Evolutionary conservation across 2,113 vertebrate genomes (phyloP).

Genomic region (Amphiprion percula): DNA sequence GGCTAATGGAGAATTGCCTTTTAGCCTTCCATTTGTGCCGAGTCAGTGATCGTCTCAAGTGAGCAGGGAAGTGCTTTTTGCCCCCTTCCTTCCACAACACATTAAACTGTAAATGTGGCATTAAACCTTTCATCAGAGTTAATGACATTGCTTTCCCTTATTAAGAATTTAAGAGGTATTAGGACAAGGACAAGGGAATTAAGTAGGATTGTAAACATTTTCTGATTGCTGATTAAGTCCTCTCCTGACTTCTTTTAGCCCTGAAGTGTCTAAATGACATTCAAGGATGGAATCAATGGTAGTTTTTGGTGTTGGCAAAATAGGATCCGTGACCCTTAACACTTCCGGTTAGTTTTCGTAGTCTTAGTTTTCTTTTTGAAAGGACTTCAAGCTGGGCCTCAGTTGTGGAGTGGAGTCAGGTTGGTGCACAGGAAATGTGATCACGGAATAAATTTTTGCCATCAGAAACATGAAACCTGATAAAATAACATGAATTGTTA

Average conservation of each 20-base stretch:
- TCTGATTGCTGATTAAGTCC: constrained; percentile 36
- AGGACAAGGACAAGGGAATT: constrained; percentile 52
- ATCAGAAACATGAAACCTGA: background rate
- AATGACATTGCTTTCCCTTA: constrained; percentile 58
- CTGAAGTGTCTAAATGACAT: constrained; percentile 23
- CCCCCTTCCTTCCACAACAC: constrained; percentile 54
- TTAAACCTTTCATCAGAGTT: constrained; percentile 70
- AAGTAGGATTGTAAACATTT: constrained; percentile 44
- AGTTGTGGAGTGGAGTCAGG: rapidly evolving
- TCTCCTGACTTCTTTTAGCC: constrained; percentile 11
- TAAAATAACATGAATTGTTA: background rate
- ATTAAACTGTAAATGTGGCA: constrained; percentile 70
- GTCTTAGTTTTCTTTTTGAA: background rate
- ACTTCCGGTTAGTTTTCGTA: background rate
- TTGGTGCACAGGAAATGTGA: too few relatives aligned
- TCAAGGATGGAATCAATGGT: background rate
- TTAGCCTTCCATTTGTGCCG: constrained; percentile 46
- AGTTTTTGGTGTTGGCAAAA: too few relatives aligned
- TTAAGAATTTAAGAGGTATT: constrained; percentile 59
- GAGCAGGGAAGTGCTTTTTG: constrained; percentile 46
- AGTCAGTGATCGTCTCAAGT: constrained; percentile 51
- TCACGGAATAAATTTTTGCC: too few relatives aligned
- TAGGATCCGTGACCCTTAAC: too few relatives aligned
- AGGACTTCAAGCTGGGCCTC: background rate
- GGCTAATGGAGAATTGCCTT: constrained; percentile 53